Evolutionary conservation across 1,140 invertebrate genomes (phyloP).

Genomic region (Carposina sasakii): DNA sequence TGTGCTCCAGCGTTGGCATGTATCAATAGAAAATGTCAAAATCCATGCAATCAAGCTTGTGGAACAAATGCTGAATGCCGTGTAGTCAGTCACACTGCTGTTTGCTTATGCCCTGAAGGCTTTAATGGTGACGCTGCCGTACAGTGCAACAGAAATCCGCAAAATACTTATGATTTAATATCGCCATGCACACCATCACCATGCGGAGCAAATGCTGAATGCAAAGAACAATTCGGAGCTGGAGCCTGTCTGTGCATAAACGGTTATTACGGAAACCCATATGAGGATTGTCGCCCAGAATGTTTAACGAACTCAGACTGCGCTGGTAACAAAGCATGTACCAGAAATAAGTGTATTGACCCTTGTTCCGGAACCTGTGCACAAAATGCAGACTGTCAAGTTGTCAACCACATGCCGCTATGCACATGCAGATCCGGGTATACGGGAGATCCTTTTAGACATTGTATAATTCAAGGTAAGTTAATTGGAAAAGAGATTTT

Average conservation of each 20-base stretch:
- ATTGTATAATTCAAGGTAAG: conserved; percentile 65
- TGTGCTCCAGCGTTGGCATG: conserved; percentile 81
- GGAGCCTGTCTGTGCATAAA: conserved; percentile 73
- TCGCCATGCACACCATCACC: conserved; percentile 74
- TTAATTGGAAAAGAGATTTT: too few relatives aligned
- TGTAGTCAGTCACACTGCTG: conserved; percentile 78
- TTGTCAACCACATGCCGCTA: conserved; percentile 83
- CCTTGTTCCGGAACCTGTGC: conserved; percentile 84
- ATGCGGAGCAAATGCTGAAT: conserved; percentile 76
- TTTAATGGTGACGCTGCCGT: conserved; percentile 76
- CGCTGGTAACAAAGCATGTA: conserved; percentile 77
- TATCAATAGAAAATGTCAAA: conserved; percentile 80
- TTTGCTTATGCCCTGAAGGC: conserved; percentile 76
- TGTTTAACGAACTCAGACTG: conserved; percentile 74
- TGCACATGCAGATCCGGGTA: conserved; percentile 82
- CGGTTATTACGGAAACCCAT: conserved; percentile 73
- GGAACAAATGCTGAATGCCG: conserved; percentile 79
- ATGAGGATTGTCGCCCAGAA: conserved; percentile 72
- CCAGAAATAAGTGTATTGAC: conserved; percentile 80
- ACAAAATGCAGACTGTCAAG: conserved; percentile 80
- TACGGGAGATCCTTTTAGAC: conserved; percentile 81
- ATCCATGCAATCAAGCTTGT: conserved; percentile 84
- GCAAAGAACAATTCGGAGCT: conserved; percentile 71
- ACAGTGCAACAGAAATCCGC: conserved; percentile 55
- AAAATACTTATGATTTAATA: conserved; percentile 31